Percentiles rank a stretch among this genome's conserved stretches.
Conservation (phyloP, 2,797 vertebrate species). For the Iguana delicatissima region DNA sequence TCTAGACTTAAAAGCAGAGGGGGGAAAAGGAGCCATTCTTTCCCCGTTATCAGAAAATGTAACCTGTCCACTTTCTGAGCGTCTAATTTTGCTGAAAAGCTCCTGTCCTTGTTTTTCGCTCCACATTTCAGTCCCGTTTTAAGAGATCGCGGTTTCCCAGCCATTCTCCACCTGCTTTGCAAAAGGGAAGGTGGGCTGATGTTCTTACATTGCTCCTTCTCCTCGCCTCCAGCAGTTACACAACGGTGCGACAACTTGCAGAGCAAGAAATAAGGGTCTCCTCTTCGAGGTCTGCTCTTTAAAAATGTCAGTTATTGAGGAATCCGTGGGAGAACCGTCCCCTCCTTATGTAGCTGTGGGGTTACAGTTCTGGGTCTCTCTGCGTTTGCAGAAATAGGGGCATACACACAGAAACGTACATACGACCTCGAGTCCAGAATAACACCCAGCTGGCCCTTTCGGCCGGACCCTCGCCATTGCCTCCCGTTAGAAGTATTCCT, state of each 20-base stretch:
- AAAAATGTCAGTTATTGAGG: neutral
- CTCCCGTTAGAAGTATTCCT: too few relatives aligned
- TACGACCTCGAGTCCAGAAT: neutral
- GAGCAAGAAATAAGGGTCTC: neutral
- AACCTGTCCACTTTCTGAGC: conserved; percentile 48
- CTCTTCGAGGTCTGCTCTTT: neutral
- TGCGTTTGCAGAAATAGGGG: too few relatives aligned
- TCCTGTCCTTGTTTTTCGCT: conserved; percentile 51
- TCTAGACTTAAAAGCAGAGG: conserved; percentile 24
- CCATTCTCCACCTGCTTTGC: neutral
- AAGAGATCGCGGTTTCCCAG: conserved; percentile 70
- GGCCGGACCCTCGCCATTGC: neutral
- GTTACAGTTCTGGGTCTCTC: too few relatives aligned
- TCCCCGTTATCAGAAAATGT: neutral
- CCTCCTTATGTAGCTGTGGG: neutral
- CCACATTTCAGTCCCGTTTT: conserved; percentile 64
- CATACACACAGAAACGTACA: neutral
- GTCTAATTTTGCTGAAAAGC: neutral
- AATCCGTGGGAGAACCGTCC: neutral
- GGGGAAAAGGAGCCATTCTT: neutral
- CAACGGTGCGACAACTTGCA: neutral
- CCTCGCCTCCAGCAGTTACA: neutral
- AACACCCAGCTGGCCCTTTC: neutral
- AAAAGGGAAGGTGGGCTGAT: neutral
- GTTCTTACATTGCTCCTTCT: too few relatives aligned